Evolutionary conservation across 2,797 vertebrate genomes (phyloP).

Genomic region (Acestrorhynchus altus): DNA sequence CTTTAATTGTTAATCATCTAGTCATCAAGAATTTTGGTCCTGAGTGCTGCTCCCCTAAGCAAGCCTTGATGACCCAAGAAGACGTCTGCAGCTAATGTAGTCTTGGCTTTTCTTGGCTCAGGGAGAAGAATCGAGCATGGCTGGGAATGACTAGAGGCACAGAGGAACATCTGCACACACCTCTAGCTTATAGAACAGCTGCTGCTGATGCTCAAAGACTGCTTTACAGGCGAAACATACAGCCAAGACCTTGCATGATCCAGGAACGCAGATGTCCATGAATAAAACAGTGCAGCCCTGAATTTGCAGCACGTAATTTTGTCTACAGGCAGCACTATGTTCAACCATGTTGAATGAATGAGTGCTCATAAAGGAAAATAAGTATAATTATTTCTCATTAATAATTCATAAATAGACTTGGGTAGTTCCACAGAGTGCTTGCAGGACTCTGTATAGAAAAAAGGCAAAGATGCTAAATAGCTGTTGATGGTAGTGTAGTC

Average conservation of each 20-base stretch:
- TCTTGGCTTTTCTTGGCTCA: conserved; percentile 13
- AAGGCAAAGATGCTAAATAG: background rate
- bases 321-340: background rate
- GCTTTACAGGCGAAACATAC: conserved; percentile 31
- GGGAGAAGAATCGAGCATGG: conserved; percentile 12
- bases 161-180: conserved; percentile 34
- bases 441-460: background rate
- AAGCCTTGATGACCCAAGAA: conserved; percentile 33
- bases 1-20: background rate
- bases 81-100: conserved; percentile 31
- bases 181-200: conserved; percentile 36
- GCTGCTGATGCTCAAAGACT: conserved; percentile 18
- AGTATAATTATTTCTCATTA: conserved; percentile 6
- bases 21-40: background rate
- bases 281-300: conserved; percentile 39
- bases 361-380: conserved; percentile 1
- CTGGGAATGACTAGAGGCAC: conserved; percentile 22
- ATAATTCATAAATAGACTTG: background rate
- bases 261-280: conserved; percentile 42
- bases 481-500: background rate
- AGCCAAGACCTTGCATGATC: conserved; percentile 31
- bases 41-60: conserved; percentile 5
- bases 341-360: background rate
- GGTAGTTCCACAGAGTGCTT: too few species aligned
- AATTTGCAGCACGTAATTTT: background rate